These are phyloP conservation scores for Heliconius hewitsoni DNA, from an alignment of 1,140 invertebrate genomes.

Conservation along the genomic window DNA sequence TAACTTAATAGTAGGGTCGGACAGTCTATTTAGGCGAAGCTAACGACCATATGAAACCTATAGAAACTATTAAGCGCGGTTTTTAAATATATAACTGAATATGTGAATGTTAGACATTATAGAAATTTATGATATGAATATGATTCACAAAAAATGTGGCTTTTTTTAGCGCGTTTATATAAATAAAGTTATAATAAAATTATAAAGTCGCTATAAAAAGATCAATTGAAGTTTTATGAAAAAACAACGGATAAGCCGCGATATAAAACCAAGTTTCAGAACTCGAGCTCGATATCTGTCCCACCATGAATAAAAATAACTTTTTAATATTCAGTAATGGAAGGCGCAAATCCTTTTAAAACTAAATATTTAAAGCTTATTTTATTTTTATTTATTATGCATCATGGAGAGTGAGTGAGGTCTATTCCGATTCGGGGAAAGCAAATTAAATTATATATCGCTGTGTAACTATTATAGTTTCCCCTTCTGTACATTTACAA, in stretches of 20 bases:
- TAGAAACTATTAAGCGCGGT: neutral
- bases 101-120: neutral
- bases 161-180: too few relatives aligned
- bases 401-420: too few relatives aligned
- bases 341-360: neutral
- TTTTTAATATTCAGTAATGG: slow-evolving; percentile 4
- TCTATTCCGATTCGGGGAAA: too few relatives aligned
- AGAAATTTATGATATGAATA: too few relatives aligned
- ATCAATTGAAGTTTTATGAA: neutral
- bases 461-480: too few relatives aligned
- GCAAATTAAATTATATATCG: too few relatives aligned
- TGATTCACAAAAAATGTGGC: too few relatives aligned
- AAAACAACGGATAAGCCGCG: neutral
- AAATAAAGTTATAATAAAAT: neutral
- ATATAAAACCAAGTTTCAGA: neutral
- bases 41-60: neutral
- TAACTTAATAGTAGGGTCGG: neutral
- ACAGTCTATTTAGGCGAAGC: neutral
- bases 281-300: neutral
- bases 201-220: neutral
- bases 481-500: too few relatives aligned
- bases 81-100: neutral
- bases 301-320: neutral
- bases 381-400: too few relatives aligned
- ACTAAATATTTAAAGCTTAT: too few relatives aligned